A percentile compares a stretch with the other conserved stretches of the same genome.
Evolutionary conservation across 2,113 vertebrate genomes (phyloP).

Genomic region (Acanthisitta chloris): DNA sequence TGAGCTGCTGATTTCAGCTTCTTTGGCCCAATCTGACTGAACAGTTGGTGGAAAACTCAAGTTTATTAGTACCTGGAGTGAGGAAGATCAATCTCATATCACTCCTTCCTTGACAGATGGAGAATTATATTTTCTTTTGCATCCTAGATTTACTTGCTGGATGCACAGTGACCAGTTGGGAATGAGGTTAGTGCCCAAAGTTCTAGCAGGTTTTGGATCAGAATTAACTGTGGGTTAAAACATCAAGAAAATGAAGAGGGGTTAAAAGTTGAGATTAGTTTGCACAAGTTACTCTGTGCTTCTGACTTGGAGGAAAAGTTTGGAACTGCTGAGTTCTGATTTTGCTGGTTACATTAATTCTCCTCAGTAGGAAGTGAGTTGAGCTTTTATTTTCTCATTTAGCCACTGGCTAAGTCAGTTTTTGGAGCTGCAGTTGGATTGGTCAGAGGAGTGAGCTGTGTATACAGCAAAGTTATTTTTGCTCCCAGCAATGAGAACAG

Average conservation of each 20-base stretch:
- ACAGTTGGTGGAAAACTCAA: background rate
- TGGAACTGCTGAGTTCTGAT: background rate
- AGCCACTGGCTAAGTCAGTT: background rate
- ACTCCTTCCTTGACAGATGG: background rate
- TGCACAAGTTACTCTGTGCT: background rate
- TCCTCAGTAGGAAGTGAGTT: background rate
- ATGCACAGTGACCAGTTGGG: background rate
- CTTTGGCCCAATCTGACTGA: background rate
- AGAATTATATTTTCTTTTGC: background rate
- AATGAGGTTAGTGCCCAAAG: background rate
- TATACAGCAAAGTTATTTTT: slow-evolving; percentile 12
- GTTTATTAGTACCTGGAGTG: background rate
- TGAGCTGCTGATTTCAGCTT: background rate
- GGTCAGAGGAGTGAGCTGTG: background rate
- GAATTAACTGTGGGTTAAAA: background rate
- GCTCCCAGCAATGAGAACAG: background rate
- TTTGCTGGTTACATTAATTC: background rate
- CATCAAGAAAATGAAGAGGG: background rate
- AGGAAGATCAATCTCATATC: background rate
- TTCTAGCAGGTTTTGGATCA: background rate
- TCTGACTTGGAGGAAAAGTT: background rate
- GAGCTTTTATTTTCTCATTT: background rate
- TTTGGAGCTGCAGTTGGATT: background rate
- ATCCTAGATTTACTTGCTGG: background rate
- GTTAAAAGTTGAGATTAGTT: background rate